phyloP scores from a whole-genome alignment of 2,888 invertebrate genomes.

The Chelonus formosanus region DNA sequence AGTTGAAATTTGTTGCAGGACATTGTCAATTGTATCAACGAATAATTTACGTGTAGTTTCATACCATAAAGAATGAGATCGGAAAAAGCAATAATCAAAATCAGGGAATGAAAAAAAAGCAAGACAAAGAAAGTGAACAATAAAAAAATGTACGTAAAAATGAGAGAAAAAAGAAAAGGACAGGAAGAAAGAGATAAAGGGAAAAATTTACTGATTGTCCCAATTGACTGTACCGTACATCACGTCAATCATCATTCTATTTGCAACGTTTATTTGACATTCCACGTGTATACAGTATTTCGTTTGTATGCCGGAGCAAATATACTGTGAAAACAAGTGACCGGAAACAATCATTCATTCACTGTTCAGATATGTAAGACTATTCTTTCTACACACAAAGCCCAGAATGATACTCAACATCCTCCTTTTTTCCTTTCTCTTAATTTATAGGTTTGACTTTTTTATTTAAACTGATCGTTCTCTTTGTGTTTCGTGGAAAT shows the following conservation, averaged over 20 bases:
- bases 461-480: too few relatives aligned
- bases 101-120: background rate
- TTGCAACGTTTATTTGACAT: constrained; percentile 35
- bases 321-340: constrained; percentile 39
- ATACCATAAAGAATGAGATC: too few relatives aligned
- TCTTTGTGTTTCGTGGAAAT: too few relatives aligned
- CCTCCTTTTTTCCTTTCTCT: background rate
- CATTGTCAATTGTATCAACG: constrained; percentile 13
- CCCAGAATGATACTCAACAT: too few relatives aligned
- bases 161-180: constrained; percentile 7
- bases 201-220: constrained; percentile 15
- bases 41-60: constrained; percentile 7
- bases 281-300: constrained; percentile 30
- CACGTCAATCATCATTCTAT: constrained; percentile 37
- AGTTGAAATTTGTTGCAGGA: constrained; percentile 15
- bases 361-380: constrained; percentile 14
- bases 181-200: constrained; percentile 16
- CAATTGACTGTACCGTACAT: constrained; percentile 19
- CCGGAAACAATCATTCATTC: constrained; percentile 39
- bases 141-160: constrained; percentile 17
- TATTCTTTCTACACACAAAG: background rate
- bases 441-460: too few relatives aligned
- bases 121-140: background rate
- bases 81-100: background rate
- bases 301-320: constrained; percentile 36